These are phyloP conservation scores for Eurystomus gularis DNA, from an alignment of 2,113 vertebrate genomes.

Conservation along the genomic window DNA sequence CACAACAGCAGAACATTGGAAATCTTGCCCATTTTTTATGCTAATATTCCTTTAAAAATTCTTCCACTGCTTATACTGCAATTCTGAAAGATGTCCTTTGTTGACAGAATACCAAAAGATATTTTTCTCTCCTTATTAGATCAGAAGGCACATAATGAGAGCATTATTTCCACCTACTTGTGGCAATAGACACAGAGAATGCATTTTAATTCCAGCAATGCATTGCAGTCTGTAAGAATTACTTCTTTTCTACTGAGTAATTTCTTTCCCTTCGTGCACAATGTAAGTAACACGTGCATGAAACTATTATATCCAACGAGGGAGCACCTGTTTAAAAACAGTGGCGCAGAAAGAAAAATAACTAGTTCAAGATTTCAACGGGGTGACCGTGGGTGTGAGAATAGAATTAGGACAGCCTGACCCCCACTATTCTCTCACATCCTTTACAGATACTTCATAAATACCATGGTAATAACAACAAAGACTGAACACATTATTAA, in stretches of 20 bases:
- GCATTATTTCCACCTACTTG: conserved; percentile 12
- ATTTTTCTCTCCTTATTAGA: background rate
- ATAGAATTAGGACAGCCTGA: background rate
- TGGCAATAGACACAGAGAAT: background rate
- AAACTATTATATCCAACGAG: background rate
- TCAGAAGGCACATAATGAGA: background rate
- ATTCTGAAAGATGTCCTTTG: background rate
- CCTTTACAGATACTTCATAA: background rate
- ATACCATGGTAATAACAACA: background rate
- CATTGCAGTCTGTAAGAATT: background rate
- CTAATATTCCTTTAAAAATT: background rate
- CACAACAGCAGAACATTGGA: background rate
- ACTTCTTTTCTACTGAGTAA: background rate
- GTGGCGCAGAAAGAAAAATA: background rate
- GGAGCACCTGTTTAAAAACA: background rate
- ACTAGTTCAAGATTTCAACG: background rate
- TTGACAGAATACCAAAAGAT: background rate
- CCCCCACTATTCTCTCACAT: background rate
- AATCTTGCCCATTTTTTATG: background rate
- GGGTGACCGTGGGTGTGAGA: background rate
- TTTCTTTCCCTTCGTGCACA: background rate
- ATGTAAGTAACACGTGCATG: background rate
- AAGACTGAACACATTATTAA: background rate
- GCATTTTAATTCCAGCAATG: background rate
- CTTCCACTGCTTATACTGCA: background rate